These are phyloP conservation scores for Lucilia sericata DNA, from an alignment of 1,140 invertebrate genomes.

Conservation along the genomic window DNA sequence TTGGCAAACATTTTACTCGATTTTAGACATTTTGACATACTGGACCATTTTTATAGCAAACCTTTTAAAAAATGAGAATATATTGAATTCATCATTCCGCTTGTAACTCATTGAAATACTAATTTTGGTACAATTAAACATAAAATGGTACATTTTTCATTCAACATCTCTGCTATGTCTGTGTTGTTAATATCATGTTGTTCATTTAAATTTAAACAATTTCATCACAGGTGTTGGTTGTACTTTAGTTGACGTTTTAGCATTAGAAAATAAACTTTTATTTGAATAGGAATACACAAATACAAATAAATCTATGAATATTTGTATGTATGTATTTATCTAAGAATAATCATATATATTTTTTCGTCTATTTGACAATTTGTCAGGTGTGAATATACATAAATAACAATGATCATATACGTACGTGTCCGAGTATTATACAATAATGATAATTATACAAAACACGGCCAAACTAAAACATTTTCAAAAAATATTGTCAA, in stretches of 20 bases:
- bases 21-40: too few relatives aligned
- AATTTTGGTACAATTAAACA: too few relatives aligned
- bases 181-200: conserved; percentile 12
- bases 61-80: too few relatives aligned
- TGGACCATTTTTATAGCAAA: too few relatives aligned
- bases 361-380: conserved; percentile 30
- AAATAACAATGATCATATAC: conserved; percentile 29
- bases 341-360: not conserved
- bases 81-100: too few relatives aligned
- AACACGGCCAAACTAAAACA: not conserved
- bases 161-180: too few relatives aligned
- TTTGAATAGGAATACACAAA: not conserved
- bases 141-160: too few relatives aligned
- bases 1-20: too few relatives aligned
- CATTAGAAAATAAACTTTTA: conserved; percentile 17
- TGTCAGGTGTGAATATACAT: conserved; percentile 44
- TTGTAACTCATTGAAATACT: too few relatives aligned
- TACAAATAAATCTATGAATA: not conserved
- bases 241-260: conserved; percentile 7
- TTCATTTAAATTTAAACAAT: conserved; percentile 40
- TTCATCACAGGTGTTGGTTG: conserved; percentile 43
- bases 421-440: not conserved
- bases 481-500: not conserved
- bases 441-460: not conserved
- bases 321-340: not conserved